Base-by-base conservation (phyloP, 2,888 invertebrate species). In the Amitus sp. region DNA sequence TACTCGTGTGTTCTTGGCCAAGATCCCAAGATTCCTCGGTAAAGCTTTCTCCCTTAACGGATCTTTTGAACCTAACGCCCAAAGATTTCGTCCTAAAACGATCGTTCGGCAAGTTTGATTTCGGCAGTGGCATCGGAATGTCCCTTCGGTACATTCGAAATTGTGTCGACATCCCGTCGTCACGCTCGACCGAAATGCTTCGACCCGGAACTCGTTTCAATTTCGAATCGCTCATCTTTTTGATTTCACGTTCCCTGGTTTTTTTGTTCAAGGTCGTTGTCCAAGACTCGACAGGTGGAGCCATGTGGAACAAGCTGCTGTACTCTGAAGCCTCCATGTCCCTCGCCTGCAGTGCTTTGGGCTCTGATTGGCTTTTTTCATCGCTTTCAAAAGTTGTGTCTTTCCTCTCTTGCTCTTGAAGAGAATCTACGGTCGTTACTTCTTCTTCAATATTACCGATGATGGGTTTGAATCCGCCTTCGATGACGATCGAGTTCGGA, bases 391-490 rank as follows among this genome's bases (percentile, higher is more conserved):
- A n/a, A n/a, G n/a, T n/a, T n/a, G n/a, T n/a, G n/a, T n/a, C n/a
- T n/a, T n/a, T n/a, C n/a, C n/a, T n/a, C n/a, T n/a, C n/a, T n/a
- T n/a, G n/a, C n/a, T n/a, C 2, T 1, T 37, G 10, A 0, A 17
- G 7, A 2, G 39, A 62, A 12, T 39, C 49, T 42, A 9, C 17
- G n/a, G 19, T 47, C 9, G n/a, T n/a, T n/a, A n/a, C 28, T 15
- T 56, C 69, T 47, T 75, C 66, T 10, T 76, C 73, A 1, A 70
- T 40, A 23, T 86, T 87, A 49, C 86, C 83, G 6, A 90, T 86
- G 17, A 94, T 93, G 0, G 94, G 94, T 66, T 89, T 91, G 73
- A 94, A 94, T 0, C 94, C 94, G 55, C 92, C 89, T 82, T 94
- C 94, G 10, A 94, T 89, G 0, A 93, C 90, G 3, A 94, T 89